Base-by-base conservation (phyloP, 2,113 vertebrate species). In the Cinclus mexicanus region DNA sequence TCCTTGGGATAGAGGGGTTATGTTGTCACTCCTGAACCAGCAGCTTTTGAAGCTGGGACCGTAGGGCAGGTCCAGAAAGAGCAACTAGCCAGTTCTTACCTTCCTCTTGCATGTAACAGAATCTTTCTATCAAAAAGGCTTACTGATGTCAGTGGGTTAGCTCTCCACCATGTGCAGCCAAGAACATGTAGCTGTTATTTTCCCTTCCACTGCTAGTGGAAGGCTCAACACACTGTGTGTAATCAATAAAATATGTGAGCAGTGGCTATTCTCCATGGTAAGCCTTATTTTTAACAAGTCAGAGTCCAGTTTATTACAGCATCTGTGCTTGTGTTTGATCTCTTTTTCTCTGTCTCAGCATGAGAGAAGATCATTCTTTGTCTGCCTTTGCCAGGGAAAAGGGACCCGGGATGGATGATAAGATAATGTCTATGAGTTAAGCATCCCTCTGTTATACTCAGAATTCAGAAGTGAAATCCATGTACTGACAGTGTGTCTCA, bases 381-480 rank as follows among this genome's bases (percentile, higher is more conserved):
- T 52, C 46, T 70, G 10, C 35, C 18, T 69, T 68, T 56, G 21
- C 44, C 19, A 59, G 74, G 55, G 52, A 77, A 75, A 46, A 76
- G 33, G 8, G 19, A 39, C n/a, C 29, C 69, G 53, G 37, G 22
- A 25, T 44, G 19, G 26, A 35, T 67, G 59, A 16, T 61, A 60
- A 29, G 55, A 37, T 60, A 42, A 37, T 37, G 50, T 56, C 41
- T 26, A 2, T 41, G 37, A 78, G 44, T 82, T 90, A 87, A 89
- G n/a, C 22, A 64, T 53, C 41, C 9, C 26, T 50, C 7, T 80
- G 19, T 77, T 50, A 42, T 4, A 26, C 14, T 59, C 74, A 75
- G 31, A 56, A 72, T 92, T 83, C 71, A 80, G 63, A 85, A 90
- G 29, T 76, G 18, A 88, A 77, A 92, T 64, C 8, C 23, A 49